These are phyloP conservation scores for Condylura cristata DNA, from an alignment of 2,113 vertebrate genomes.

Conservation along the genomic window DNA sequence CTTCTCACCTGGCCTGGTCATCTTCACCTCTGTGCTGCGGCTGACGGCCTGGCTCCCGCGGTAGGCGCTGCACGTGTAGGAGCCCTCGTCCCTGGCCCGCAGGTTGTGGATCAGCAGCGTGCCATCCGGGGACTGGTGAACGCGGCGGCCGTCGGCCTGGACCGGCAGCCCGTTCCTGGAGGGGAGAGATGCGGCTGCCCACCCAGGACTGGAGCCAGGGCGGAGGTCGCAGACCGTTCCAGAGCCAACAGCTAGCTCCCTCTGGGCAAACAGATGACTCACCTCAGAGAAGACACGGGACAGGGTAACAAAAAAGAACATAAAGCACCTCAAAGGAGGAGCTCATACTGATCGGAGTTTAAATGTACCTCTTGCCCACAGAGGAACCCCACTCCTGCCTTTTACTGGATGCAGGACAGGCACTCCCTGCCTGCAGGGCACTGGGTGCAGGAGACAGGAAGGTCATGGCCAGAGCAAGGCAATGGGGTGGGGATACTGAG, in stretches of 20 bases:
- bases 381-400: neutral
- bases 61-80: constrained; percentile 96
- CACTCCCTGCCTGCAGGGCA: neutral
- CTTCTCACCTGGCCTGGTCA: constrained; percentile 82
- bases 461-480: neutral
- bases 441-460: neutral
- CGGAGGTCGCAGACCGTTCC: neutral
- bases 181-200: neutral
- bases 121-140: constrained; percentile 90
- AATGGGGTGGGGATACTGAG: rapidly evolving
- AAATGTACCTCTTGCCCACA: neutral
- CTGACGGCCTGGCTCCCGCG: constrained; percentile 93
- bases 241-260: neutral
- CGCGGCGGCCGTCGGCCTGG: constrained; percentile 86
- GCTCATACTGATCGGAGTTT: neutral
- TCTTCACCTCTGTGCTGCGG: constrained; percentile 92
- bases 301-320: neutral
- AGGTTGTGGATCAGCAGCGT: constrained; percentile 90
- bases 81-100: constrained; percentile 89
- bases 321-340: neutral
- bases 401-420: rapidly evolving
- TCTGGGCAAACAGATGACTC: neutral
- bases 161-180: constrained; percentile 93
- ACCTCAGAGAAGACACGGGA: neutral
- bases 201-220: neutral